These are phyloP conservation scores for Cartodere bifasciata DNA, from an alignment of 2,888 invertebrate genomes.

Conservation along the genomic window DNA sequence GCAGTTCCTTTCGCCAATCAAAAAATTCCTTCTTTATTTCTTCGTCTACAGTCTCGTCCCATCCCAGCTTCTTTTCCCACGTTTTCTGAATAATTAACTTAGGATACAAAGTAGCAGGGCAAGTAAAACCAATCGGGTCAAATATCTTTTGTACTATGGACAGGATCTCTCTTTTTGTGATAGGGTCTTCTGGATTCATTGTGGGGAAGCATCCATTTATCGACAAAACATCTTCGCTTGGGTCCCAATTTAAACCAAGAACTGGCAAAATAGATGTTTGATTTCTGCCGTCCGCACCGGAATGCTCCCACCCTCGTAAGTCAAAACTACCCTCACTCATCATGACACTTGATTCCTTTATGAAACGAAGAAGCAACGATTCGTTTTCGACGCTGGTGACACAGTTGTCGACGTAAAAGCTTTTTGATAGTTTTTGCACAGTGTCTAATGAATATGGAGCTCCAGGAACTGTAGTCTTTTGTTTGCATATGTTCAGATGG, in stretches of 20 bases:
- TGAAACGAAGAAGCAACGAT: conserved; percentile 7
- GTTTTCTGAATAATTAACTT: conserved; percentile 15
- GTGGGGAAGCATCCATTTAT: conserved; percentile 14
- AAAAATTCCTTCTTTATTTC: neutral
- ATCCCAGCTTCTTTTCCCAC: conserved; percentile 1
- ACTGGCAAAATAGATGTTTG: conserved; percentile 15
- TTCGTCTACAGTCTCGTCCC: too few species aligned
- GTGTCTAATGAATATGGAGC: conserved; percentile 9
- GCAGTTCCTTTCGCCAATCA: neutral
- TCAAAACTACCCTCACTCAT: conserved; percentile 13
- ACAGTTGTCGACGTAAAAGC: conserved; percentile 17
- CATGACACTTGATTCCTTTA: conserved; percentile 9
- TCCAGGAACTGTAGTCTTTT: too few species aligned
- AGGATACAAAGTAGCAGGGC: conserved; percentile 14
- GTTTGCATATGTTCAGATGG: too few species aligned
- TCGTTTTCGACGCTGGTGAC: conserved; percentile 11
- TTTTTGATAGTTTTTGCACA: conserved; percentile 6
- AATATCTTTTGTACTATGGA: conserved; percentile 13
- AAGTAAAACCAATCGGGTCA: conserved; percentile 16
- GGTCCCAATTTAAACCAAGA: conserved; percentile 9
- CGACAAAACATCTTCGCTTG: conserved; percentile 3
- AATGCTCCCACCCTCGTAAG: conserved; percentile 15
- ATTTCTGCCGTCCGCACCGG: conserved; percentile 6
- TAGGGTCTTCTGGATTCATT: neutral
- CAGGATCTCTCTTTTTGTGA: conserved; percentile 13